Conservation (phyloP, 2,797 vertebrate genomes). For the Selene dorsalis region DNA sequence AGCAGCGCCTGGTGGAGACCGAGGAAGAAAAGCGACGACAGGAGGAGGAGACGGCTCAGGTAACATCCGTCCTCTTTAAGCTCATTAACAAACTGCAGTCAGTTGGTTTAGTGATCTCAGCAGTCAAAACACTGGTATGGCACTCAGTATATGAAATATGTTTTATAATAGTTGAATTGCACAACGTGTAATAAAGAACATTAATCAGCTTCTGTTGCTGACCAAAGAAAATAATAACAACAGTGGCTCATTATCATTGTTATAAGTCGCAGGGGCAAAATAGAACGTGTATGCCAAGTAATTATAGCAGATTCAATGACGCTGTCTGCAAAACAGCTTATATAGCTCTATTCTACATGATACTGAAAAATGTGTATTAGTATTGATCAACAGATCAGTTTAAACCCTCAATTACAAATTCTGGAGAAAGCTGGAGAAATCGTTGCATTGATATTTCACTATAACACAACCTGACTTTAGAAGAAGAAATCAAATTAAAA, state of each 20-base stretch:
- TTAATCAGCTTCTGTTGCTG: background rate
- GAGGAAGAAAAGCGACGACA: conserved; percentile 96
- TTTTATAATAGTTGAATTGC: background rate
- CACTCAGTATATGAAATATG: background rate
- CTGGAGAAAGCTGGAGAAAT: too few relatives aligned
- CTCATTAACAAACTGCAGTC: background rate
- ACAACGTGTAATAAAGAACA: background rate
- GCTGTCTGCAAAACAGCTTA: background rate
- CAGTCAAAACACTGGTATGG: background rate
- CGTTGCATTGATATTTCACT: background rate
- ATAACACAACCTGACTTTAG: background rate
- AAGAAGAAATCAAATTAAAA: background rate
- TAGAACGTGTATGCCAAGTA: background rate
- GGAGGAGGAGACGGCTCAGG: conserved; percentile 97
- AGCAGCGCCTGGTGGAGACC: conserved; percentile 95
- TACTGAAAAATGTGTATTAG: background rate
- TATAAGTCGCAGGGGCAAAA: background rate
- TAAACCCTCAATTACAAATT: background rate
- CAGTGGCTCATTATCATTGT: background rate
- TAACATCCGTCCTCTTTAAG: conserved; percentile 57
- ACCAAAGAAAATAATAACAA: background rate
- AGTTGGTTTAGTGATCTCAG: background rate
- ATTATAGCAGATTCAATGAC: background rate
- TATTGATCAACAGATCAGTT: conserved; percentile 9
- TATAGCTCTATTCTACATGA: conserved; percentile 6